Conservation (phyloP, 2,113 vertebrate species). For the Periophthalmodon schlosseri region DNA sequence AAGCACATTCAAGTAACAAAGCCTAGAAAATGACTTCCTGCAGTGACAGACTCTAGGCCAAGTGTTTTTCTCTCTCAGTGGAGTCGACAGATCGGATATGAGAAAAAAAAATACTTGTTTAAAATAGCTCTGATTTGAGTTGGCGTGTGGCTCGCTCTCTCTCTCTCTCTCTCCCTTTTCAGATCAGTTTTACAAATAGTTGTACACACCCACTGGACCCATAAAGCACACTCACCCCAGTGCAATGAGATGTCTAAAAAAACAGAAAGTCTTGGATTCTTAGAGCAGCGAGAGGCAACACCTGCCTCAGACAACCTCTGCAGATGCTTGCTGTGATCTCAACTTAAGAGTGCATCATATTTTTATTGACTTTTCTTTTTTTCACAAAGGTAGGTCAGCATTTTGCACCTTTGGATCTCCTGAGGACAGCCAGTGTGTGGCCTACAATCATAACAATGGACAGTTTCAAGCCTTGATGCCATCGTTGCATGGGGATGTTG, state of each 20-base stretch:
- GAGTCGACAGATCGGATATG: neutral
- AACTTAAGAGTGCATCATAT: neutral
- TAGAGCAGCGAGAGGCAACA: conserved; percentile 17
- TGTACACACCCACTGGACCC: conserved; percentile 17
- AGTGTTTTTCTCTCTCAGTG: neutral
- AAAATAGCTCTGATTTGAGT: conserved; percentile 8
- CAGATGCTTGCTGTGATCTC: neutral
- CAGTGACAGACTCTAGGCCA: conserved; percentile 20
- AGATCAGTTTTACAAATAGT: conserved; percentile 16
- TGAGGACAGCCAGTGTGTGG: conserved; percentile 1
- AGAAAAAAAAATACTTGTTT: conserved; percentile 12
- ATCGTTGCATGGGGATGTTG: neutral
- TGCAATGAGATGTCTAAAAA: conserved; percentile 14
- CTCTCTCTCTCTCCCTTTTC: neutral
- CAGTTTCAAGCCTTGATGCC: neutral
- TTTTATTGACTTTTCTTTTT: conserved; percentile 20
- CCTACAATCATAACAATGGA: conserved; percentile 2
- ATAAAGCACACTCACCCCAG: conserved; percentile 1
- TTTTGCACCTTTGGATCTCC: neutral
- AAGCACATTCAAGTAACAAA: conserved; percentile 25
- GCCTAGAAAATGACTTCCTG: conserved; percentile 17
- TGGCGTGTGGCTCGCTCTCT: conserved; percentile 10
- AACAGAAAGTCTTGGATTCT: conserved; percentile 29
- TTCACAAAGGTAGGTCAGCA: neutral
- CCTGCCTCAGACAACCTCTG: neutral